A percentile compares a stretch with the other conserved stretches of the same genome.
These are phyloP conservation scores for Pteropus alecto DNA, from an alignment of 2,113 vertebrate genomes.

Conservation along the genomic window DNA sequence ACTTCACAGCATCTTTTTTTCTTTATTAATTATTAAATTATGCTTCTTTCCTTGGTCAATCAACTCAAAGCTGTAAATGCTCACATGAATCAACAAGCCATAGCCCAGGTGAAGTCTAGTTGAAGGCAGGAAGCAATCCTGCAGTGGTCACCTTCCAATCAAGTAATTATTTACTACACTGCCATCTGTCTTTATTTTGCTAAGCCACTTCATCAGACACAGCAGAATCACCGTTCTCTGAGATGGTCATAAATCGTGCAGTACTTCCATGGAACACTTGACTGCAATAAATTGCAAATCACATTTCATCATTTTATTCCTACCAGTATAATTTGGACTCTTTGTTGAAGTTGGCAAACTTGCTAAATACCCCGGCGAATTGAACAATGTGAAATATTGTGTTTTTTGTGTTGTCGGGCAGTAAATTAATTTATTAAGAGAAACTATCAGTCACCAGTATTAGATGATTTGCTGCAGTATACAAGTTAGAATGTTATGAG, in stretches of 20 bases:
- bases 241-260: slow-evolving; percentile 49
- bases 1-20: background rate
- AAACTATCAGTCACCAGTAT: slow-evolving; percentile 19
- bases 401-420: background rate
- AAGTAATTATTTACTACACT: slow-evolving; percentile 55
- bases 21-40: slow-evolving; percentile 68
- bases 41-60: slow-evolving; percentile 37
- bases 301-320: slow-evolving; percentile 39
- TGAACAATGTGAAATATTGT: slow-evolving; percentile 38
- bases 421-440: slow-evolving; percentile 68
- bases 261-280: background rate
- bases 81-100: background rate
- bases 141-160: slow-evolving; percentile 23
- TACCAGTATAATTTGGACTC: slow-evolving; percentile 52
- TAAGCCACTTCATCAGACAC: slow-evolving; percentile 42
- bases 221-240: slow-evolving; percentile 9
- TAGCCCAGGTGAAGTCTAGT: slow-evolving; percentile 35
- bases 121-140: slow-evolving; percentile 52
- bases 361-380: slow-evolving; percentile 52
- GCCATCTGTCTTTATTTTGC: slow-evolving; percentile 69
- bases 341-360: slow-evolving; percentile 51
- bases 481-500: slow-evolving; percentile 46
- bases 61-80: slow-evolving; percentile 57
- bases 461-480: slow-evolving; percentile 32
- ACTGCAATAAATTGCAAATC: background rate